Evolutionary conservation across 2,888 invertebrate genomes (phyloP).

Genomic region (Conus canariensis): DNA sequence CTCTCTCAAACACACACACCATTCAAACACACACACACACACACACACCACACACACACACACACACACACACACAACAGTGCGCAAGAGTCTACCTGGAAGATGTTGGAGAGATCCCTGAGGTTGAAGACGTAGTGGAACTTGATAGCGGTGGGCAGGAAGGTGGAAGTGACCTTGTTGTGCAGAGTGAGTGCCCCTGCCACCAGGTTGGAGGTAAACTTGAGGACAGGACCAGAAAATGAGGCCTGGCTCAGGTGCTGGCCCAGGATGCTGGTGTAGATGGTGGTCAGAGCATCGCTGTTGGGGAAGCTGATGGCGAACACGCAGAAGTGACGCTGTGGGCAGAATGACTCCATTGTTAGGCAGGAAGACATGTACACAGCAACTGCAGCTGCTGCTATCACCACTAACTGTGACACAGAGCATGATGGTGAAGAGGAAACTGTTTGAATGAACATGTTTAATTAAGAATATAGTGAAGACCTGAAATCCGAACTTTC

Average conservation of each 20-base stretch:
- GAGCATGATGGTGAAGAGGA: too few species aligned
- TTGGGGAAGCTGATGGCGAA: constrained; percentile 88
- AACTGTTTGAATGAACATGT: too few species aligned
- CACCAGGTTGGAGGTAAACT: constrained; percentile 87
- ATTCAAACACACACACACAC: neutral
- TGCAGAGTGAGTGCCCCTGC: constrained; percentile 91
- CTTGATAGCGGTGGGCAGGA: constrained; percentile 96
- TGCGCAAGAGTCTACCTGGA: constrained; percentile 84
- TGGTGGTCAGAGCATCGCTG: constrained; percentile 89
- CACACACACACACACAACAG: constrained; percentile 9
- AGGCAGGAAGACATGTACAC: too few species aligned
- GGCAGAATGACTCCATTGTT: neutral
- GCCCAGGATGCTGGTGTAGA: constrained; percentile 91
- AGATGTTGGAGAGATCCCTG: constrained; percentile 95
- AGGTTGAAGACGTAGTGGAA: constrained; percentile 98
- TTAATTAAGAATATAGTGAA: too few species aligned
- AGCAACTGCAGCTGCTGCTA: too few species aligned
- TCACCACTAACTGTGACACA: too few species aligned
- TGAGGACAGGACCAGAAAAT: constrained; percentile 86
- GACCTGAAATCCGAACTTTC: too few species aligned
- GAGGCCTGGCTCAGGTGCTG: constrained; percentile 85
- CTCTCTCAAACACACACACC: neutral
- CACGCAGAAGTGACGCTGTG: constrained; percentile 79
- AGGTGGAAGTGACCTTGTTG: constrained; percentile 90
- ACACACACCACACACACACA: constrained; percentile 15